Conservation (phyloP, 2,113 vertebrate species). For the Trachemys scripta region DNA sequence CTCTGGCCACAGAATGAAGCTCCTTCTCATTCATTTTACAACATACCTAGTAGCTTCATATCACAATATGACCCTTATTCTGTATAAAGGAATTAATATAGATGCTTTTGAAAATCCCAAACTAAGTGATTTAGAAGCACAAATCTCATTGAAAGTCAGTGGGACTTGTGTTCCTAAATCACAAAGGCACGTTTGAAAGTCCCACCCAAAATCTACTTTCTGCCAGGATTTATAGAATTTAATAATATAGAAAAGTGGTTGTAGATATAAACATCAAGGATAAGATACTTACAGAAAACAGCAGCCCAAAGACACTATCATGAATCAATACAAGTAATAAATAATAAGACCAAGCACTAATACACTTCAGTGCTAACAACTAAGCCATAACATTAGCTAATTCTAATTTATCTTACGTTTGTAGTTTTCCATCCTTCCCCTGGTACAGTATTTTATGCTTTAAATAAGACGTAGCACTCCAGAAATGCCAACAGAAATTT, state of each 20-base stretch:
- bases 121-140: neutral
- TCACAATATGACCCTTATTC: neutral
- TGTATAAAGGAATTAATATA: neutral
- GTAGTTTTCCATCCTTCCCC: neutral
- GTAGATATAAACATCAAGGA: neutral
- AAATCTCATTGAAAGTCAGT: neutral
- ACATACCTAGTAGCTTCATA: neutral
- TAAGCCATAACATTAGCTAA: neutral
- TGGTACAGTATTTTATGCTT: neutral
- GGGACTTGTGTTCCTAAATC: neutral
- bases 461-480: neutral
- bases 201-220: neutral
- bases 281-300: neutral
- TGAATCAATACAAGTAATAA: neutral
- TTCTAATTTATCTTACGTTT: conserved; percentile 12
- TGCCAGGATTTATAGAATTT: neutral
- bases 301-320: neutral
- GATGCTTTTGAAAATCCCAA: neutral
- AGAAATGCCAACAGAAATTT: neutral
- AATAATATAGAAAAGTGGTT: neutral
- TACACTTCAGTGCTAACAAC: neutral
- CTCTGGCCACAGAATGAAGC: neutral
- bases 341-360: neutral
- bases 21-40: neutral
- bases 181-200: neutral